phyloP scores from a whole-genome alignment of 2,797 vertebrate species.

The Poeciliopsis infans region DNA sequence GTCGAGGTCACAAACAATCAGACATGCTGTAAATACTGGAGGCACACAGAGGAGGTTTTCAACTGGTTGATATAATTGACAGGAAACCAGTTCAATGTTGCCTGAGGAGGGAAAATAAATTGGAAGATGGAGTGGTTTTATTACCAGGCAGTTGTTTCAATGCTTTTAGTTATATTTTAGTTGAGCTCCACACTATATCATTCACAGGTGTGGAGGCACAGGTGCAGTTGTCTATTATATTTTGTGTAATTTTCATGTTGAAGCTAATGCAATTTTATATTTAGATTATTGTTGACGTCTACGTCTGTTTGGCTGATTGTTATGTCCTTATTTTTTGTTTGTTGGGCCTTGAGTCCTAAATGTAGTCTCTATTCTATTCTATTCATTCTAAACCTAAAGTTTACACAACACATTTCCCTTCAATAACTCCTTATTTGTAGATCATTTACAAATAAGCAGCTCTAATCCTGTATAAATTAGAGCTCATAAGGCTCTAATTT shows the following conservation, averaged over 20 bases:
- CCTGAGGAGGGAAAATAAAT: conserved; percentile 57
- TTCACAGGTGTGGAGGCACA: too few species aligned
- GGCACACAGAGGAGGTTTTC: conserved; percentile 26
- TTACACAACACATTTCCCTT: conserved; percentile 13
- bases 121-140: conserved; percentile 49
- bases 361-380: too few species aligned
- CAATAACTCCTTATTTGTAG: conserved; percentile 29
- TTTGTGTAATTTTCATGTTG: too few species aligned
- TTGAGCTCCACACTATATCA: background rate
- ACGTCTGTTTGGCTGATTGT: too few species aligned
- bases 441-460: conserved; percentile 1
- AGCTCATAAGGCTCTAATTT: conserved; percentile 24
- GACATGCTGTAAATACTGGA: conserved; percentile 11
- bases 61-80: conserved; percentile 43
- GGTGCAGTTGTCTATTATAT: too few species aligned
- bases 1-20: conserved; percentile 40
- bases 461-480: too few species aligned
- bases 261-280: too few species aligned
- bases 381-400: conserved; percentile 20
- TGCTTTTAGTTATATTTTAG: conserved; percentile 55
- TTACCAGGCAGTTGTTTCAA: conserved; percentile 49
- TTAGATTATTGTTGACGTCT: too few species aligned
- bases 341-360: background rate
- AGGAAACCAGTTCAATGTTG: conserved; percentile 43
- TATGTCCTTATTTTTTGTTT: background rate